These are phyloP conservation scores for Chelon labrosus DNA, from an alignment of 2,797 vertebrate species.

Conservation along the genomic window DNA sequence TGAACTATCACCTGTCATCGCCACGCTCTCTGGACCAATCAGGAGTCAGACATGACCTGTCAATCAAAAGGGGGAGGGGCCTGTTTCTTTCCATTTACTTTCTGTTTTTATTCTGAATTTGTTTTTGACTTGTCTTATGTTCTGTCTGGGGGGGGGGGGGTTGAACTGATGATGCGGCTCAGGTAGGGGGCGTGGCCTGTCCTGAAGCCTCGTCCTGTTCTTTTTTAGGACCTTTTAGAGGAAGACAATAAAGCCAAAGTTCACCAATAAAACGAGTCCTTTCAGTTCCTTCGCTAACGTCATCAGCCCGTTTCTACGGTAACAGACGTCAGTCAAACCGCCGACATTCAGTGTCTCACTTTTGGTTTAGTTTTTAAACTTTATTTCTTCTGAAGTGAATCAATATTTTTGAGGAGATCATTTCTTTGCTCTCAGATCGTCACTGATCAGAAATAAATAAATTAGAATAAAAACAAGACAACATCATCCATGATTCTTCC, in stretches of 20 bases:
- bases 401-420: too few relatives aligned
- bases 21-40: conserved; percentile 54
- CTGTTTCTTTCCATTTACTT: conserved; percentile 15
- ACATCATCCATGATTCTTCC: too few relatives aligned
- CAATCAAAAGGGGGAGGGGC: conserved; percentile 8
- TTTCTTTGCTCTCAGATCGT: too few relatives aligned
- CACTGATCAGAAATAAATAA: too few relatives aligned
- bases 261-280: conserved; percentile 17
- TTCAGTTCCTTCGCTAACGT: background rate
- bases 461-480: too few relatives aligned
- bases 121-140: conserved; percentile 1
- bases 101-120: conserved; percentile 9
- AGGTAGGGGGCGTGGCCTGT: conserved; percentile 9
- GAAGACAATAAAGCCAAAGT: conserved; percentile 68
- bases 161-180: conserved; percentile 34
- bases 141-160: conserved; percentile 4
- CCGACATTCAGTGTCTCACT: too few relatives aligned
- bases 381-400: too few relatives aligned
- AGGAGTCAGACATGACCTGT: conserved; percentile 28
- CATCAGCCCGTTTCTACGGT: too few relatives aligned
- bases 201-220: conserved; percentile 31
- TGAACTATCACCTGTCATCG: conserved; percentile 9
- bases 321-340: too few relatives aligned
- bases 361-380: too few relatives aligned
- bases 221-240: conserved; percentile 22